Conservation (phyloP, 2,113 vertebrate species). For the Coptodon rendalli region DNA sequence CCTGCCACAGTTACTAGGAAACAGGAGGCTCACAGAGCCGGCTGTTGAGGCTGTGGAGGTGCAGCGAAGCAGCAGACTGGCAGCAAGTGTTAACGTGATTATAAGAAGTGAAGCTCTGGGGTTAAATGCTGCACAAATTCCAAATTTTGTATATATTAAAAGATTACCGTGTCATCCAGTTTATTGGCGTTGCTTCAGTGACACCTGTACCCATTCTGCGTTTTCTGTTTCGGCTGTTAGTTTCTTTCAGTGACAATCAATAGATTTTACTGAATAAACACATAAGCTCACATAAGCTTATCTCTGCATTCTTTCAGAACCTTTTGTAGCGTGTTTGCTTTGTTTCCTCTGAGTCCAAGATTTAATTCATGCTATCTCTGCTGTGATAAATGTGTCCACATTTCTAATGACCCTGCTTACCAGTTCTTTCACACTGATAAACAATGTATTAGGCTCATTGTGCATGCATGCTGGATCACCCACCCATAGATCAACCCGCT, state of each 20-base stretch:
- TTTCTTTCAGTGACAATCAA: not conserved
- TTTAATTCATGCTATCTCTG: not conserved
- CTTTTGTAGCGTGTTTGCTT: not conserved
- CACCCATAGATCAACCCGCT: conserved; percentile 17
- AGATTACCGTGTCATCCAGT: not conserved
- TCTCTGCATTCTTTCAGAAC: not conserved
- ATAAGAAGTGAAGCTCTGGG: not conserved
- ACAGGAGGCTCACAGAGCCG: conserved; percentile 27
- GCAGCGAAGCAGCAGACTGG: not conserved
- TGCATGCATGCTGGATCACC: not conserved
- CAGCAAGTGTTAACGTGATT: not conserved
- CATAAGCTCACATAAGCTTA: not conserved
- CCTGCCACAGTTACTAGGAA: conserved; percentile 65
- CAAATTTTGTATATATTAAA: not conserved
- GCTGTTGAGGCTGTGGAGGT: conserved; percentile 4
- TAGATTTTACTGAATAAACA: not conserved
- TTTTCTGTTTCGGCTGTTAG: not conserved
- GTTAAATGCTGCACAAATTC: conserved; percentile 12
- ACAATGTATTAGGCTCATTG: conserved; percentile 6
- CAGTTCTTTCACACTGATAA: not conserved
- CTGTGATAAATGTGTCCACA: conserved; percentile 6
- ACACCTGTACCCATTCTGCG: not conserved
- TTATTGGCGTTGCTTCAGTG: not conserved
- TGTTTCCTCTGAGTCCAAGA: not conserved
- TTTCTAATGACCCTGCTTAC: not conserved